Evolutionary conservation across 2,888 invertebrate species (phyloP), one percentile per base, ranked within the genome.

Genomic region (Latrodectus elegans): DNA sequence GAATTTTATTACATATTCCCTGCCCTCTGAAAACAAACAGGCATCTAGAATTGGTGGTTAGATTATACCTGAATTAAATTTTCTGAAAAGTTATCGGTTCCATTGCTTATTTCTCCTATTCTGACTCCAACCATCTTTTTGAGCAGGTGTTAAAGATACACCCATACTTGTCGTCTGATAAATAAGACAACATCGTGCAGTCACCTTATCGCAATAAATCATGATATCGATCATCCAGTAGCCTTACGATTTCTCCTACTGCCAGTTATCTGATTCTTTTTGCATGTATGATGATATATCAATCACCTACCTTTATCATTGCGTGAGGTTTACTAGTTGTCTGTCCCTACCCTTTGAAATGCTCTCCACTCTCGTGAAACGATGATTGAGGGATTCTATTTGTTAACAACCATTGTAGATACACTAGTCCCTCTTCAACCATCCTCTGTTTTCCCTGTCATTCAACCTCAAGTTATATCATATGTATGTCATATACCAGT

Each of bases 261-360:
- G 49, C 12, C 72, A 12, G 49, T 17, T 11, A 12, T 49, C 1
- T 51, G n/a, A 38, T 26, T 14, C 72, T 72, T 72, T 12, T 72
- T 14, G 72, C 72, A 49, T 38, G 51, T 72, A 72, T 8, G 72
- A 72, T 38, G 14, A 72, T 72, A 49, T 52, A 72, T 14, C n/a
- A 8, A 49, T 51, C 72, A 8, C 38, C 72, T 26, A 0, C 52
- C 4, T 8, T 38, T 49, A 49, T 49, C 0, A 49, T 11, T 72
- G 15, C 9, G n/a, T 14, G 72, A 11, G 72, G 3, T 0, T 14
- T 12, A 49, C 72, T 1, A 0, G 1, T 72, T 10, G 15, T 72
- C 49, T 72, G 49, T 72, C 38, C 72, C 49, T 72, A 51, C 2
- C 49, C 49, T 72, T 49, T 72, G 72, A 72, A 72, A 72, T 72